Percentiles rank a stretch among this genome's conserved stretches.
Conservation (phyloP, 2,888 invertebrate genomes). For the Azorinus chamasolen region DNA sequence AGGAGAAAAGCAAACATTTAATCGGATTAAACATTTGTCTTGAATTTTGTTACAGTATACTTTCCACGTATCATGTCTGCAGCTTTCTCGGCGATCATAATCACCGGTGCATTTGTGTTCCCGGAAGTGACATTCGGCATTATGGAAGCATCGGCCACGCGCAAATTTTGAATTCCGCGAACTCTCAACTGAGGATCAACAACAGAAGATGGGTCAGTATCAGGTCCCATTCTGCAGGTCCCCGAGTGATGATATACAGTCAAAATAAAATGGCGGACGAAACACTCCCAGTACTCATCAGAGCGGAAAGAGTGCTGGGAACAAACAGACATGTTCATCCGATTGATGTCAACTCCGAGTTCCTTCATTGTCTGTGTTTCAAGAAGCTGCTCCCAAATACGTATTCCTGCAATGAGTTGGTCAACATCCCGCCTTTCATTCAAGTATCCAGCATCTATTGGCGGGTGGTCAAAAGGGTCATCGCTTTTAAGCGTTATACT, state of each 20-base stretch:
- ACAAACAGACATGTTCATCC: conserved; percentile 46
- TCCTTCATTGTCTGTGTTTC: conserved; percentile 50
- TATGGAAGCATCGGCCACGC: conserved; percentile 52
- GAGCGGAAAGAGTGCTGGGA: conserved; percentile 39
- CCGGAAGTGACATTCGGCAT: conserved; percentile 58
- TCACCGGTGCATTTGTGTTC: conserved; percentile 50
- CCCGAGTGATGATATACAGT: conserved; percentile 90
- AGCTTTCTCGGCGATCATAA: conserved; percentile 47
- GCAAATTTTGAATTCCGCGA: conserved; percentile 37
- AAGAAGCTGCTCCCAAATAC: conserved; percentile 43
- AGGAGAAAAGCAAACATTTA: too few relatives aligned
- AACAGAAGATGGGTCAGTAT: conserved; percentile 87
- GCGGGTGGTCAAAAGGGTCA: conserved; percentile 92
- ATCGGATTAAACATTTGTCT: too few relatives aligned
- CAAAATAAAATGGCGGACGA: conserved; percentile 31
- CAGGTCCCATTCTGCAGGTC: conserved; percentile 90
- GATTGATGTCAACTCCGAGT: conserved; percentile 38
- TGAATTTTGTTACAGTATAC: conserved; percentile 2
- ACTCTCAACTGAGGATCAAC: conserved; percentile 88
- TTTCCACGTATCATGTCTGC: conserved; percentile 23
- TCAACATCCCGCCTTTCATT: conserved; percentile 88
- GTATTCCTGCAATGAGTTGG: conserved; percentile 40
- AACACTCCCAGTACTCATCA: conserved; percentile 65
- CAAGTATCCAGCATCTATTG: conserved; percentile 97
- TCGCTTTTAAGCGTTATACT: conserved; percentile 91